phyloP scores from a whole-genome alignment of 2,113 vertebrate species.

The Pipa parva region DNA sequence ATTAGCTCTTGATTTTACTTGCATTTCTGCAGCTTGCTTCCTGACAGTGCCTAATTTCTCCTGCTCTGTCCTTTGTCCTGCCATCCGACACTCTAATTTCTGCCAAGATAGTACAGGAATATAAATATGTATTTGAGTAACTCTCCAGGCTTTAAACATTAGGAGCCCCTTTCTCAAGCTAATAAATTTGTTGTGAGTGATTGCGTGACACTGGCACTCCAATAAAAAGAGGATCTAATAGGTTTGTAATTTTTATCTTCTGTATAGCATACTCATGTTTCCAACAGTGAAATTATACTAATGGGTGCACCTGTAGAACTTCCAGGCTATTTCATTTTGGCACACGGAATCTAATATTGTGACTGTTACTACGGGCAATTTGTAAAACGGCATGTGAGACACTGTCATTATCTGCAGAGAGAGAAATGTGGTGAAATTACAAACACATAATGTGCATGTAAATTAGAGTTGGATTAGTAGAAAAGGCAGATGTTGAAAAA shows the following conservation, averaged over 20 bases:
- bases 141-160: too few relatives aligned
- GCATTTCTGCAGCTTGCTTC: background rate
- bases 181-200: too few relatives aligned
- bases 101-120: too few relatives aligned
- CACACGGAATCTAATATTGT: background rate
- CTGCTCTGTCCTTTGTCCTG: background rate
- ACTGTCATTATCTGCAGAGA: background rate
- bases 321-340: background rate
- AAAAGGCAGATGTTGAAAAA: background rate
- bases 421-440: background rate
- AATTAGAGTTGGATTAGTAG: background rate
- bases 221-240: background rate
- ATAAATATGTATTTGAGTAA: background rate
- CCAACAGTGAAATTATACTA: background rate
- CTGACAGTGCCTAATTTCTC: background rate
- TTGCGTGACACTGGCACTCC: too few relatives aligned
- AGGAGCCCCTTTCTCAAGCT: too few relatives aligned
- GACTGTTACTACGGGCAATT: background rate
- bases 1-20: background rate
- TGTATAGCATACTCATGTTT: background rate
- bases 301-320: background rate
- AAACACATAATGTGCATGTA: slow-evolving; percentile 1
- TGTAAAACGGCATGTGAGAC: background rate
- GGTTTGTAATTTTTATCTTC: background rate
- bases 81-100: background rate